These are phyloP conservation scores for Babylonia areolata DNA, from an alignment of 1,140 invertebrate genomes.

Conservation along the genomic window DNA sequence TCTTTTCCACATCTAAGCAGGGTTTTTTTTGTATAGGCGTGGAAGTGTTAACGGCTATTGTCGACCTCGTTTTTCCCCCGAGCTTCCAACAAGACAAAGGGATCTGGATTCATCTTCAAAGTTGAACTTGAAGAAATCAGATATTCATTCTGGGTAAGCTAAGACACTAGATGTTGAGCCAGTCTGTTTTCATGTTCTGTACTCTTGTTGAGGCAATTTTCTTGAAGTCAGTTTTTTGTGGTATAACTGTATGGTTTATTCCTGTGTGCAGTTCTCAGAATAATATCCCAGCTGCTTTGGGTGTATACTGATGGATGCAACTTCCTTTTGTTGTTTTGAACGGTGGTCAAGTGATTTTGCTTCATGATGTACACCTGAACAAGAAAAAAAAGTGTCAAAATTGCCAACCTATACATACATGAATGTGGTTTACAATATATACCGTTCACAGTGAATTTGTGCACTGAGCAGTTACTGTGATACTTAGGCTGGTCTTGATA, in stretches of 20 bases:
- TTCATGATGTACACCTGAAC: too few species aligned
- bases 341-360: too few species aligned
- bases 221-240: neutral
- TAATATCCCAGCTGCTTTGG: neutral
- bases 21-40: neutral
- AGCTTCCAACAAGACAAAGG: neutral
- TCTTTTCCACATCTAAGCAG: neutral
- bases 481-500: too few species aligned
- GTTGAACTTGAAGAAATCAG: neutral
- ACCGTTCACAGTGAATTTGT: too few species aligned
- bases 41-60: neutral
- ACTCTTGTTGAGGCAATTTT: neutral
- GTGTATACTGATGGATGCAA: neutral
- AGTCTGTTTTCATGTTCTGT: neutral
- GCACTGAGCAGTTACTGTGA: too few species aligned
- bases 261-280: neutral
- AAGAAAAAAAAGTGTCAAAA: too few species aligned
- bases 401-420: too few species aligned
- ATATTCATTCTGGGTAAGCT: neutral
- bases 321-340: too few species aligned
- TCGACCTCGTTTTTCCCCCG: neutral
- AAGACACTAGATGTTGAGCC: neutral
- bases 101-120: neutral
- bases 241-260: neutral
- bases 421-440: too few species aligned